Evolutionary conservation across 2,888 invertebrate genomes (phyloP).

Genomic region (Eupithecia subumbrata): DNA sequence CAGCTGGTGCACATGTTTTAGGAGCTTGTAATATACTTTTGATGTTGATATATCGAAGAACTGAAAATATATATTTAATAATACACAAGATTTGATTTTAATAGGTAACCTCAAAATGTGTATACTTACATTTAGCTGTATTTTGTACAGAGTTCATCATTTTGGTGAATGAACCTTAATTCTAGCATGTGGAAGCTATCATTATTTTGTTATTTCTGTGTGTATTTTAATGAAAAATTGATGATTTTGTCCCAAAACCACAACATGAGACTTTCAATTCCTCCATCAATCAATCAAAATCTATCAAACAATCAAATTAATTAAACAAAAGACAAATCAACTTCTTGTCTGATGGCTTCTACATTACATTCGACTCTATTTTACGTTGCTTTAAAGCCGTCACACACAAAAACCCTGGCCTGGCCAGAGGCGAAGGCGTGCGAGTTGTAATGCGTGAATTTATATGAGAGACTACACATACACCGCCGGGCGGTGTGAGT

Average conservation of each 20-base stretch:
- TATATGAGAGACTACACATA: too few relatives aligned
- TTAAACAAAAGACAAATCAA: too few relatives aligned
- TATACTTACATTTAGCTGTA: constrained; percentile 3
- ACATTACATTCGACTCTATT: too few relatives aligned
- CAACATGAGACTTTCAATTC: not conserved
- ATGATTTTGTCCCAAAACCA: not conserved
- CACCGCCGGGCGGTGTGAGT: too few relatives aligned
- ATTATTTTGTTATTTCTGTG: not conserved
- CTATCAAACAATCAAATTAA: too few relatives aligned
- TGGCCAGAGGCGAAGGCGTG: too few relatives aligned
- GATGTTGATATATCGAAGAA: constrained; percentile 69
- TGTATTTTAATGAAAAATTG: not conserved
- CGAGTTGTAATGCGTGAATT: too few relatives aligned
- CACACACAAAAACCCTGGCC: too few relatives aligned
- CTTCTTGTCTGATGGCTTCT: too few relatives aligned
- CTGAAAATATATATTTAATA: constrained; percentile 53
- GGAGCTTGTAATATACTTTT: constrained; percentile 64
- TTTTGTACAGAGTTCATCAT: constrained; percentile 6
- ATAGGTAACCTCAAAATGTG: constrained; percentile 60
- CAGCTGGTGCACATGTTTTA: constrained; percentile 61
- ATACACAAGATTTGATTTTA: not conserved
- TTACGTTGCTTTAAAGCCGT: too few relatives aligned
- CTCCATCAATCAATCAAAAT: too few relatives aligned
- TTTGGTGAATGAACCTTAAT: not conserved
- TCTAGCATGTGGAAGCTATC: not conserved